Evolutionary conservation across 2,113 vertebrate genomes (phyloP).

Genomic region (Burhinus oedicnemus): DNA sequence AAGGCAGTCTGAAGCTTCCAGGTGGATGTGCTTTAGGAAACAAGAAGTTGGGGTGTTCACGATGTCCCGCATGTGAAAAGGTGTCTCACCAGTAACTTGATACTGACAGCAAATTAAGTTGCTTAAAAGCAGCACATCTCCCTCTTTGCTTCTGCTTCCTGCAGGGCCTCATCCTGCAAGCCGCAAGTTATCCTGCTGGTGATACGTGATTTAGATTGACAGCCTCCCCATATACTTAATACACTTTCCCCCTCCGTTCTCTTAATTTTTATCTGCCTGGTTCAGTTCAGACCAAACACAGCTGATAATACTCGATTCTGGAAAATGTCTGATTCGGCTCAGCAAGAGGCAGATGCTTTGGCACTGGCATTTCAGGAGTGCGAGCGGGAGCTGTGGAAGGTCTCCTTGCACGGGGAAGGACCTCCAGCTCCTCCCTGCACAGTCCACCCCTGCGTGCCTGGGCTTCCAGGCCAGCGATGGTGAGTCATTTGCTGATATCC

Average conservation of each 20-base stretch:
- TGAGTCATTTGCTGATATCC: neutral
- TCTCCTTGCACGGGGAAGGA: neutral
- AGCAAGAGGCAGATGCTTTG: neutral
- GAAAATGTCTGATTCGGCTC: neutral
- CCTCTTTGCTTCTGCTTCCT: neutral
- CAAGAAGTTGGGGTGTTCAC: rapidly evolving
- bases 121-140: neutral
- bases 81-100: neutral
- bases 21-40: neutral
- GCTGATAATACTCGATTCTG: neutral
- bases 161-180: neutral
- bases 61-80: neutral
- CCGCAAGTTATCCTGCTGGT: neutral
- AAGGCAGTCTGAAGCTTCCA: neutral
- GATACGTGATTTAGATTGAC: neutral
- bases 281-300: neutral
- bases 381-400: neutral
- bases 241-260: neutral
- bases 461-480: neutral
- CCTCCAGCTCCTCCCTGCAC: neutral
- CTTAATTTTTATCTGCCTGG: neutral
- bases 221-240: neutral
- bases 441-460: neutral
- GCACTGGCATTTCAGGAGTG: neutral
- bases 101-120: neutral